Evolutionary conservation across 2,888 invertebrate genomes (phyloP).

Genomic region (Rhopalosiphum nymphaeae): DNA sequence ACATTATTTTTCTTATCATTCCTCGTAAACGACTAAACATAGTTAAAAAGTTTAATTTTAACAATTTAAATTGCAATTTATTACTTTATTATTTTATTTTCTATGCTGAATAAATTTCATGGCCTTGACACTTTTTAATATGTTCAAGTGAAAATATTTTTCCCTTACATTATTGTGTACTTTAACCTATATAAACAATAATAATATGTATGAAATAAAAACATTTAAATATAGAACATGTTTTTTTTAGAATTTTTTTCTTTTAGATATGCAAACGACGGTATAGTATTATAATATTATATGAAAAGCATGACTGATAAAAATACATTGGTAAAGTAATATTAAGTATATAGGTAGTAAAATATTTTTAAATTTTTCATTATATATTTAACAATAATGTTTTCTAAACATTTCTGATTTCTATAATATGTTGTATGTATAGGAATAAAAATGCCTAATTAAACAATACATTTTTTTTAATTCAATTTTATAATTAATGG

Average conservation of each 20-base stretch:
- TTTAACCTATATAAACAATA: not conserved
- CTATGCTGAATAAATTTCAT: not conserved
- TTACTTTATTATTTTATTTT: not conserved
- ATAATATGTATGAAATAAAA: not conserved
- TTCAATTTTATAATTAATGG: not conserved
- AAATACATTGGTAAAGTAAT: not conserved
- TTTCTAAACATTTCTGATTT: not conserved
- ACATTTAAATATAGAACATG: not conserved
- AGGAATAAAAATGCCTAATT: too few species aligned
- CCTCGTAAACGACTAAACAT: not conserved
- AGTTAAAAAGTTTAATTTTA: conserved; percentile 6
- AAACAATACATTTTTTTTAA: not conserved
- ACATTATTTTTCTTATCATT: not conserved
- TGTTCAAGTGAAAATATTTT: not conserved
- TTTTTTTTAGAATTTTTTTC: not conserved
- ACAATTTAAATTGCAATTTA: not conserved
- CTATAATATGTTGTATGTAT: too few species aligned
- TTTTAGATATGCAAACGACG: not conserved
- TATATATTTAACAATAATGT: not conserved
- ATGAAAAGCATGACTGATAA: not conserved
- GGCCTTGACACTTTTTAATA: not conserved
- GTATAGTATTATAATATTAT: not conserved
- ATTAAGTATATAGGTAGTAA: not conserved
- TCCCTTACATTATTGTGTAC: not conserved
- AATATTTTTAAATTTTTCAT: not conserved